Evolutionary conservation across 2,797 vertebrate genomes (phyloP).

Genomic region (Hypotaenidia philippensis): DNA sequence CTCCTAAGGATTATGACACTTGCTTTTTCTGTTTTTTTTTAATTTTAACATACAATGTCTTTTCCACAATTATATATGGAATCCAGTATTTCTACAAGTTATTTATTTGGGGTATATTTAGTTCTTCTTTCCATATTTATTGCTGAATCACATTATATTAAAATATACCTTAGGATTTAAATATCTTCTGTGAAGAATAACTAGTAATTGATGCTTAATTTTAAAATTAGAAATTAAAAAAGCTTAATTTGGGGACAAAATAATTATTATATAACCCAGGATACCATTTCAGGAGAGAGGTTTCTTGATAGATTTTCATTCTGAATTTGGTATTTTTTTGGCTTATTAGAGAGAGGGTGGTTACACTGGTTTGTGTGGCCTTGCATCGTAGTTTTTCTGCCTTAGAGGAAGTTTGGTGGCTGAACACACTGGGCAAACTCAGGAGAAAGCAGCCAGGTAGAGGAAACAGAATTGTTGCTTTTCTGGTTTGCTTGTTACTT

Average conservation of each 20-base stretch:
- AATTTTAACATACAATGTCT: background rate
- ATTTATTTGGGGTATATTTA: background rate
- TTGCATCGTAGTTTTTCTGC: background rate
- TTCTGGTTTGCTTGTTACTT: background rate
- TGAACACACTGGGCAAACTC: background rate
- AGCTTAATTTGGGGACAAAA: background rate
- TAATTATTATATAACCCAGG: background rate
- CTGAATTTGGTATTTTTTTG: background rate
- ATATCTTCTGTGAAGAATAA: background rate
- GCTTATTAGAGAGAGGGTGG: background rate
- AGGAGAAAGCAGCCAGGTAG: background rate
- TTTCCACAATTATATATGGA: background rate
- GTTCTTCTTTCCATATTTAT: background rate
- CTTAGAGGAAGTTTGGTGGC: background rate
- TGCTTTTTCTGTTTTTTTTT: background rate
- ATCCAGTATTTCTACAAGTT: background rate
- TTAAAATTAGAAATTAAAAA: background rate
- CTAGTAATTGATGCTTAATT: background rate
- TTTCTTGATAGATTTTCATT: background rate
- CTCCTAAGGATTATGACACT: background rate
- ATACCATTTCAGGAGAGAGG: background rate
- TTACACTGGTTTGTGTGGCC: background rate
- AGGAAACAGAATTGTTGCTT: background rate
- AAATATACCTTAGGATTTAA: background rate
- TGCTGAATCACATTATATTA: background rate